A percentile compares a stretch with the other conserved stretches of the same genome.
Conservation (phyloP, 2,888 invertebrate species). For the Choreutis nemorana region DNA sequence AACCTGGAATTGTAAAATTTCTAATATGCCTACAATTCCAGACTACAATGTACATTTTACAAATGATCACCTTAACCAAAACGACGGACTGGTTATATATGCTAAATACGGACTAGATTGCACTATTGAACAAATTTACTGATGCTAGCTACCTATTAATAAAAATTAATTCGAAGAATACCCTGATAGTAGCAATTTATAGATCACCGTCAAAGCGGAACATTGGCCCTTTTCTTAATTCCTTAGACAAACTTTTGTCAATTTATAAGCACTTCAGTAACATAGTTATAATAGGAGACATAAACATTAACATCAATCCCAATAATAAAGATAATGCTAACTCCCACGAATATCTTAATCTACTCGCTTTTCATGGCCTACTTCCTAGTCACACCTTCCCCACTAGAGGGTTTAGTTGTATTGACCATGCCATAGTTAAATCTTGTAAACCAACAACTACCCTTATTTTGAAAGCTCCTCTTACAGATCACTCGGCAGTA, state of each 20-base stretch:
- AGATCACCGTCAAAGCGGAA: conserved; percentile 10
- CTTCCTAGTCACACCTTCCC: conserved; percentile 4
- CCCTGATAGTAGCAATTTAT: conserved; percentile 9
- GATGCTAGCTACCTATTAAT: conserved; percentile 8
- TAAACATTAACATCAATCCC: conserved; percentile 9
- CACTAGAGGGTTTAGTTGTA: conserved; percentile 5
- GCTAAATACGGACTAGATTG: no score
- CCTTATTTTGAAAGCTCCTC: conserved; percentile 4
- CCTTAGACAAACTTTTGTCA: conserved; percentile 8
- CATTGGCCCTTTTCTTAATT: conserved; percentile 6
- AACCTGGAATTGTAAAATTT: no score
- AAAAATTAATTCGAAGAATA: conserved; percentile 4
- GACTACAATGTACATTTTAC: no score
- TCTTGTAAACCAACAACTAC: background rate
- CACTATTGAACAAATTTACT: no score
- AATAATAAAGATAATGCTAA: conserved; percentile 2
- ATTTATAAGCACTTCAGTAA: conserved; percentile 5
- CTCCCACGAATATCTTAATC: conserved; percentile 9
- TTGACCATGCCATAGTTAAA: conserved; percentile 9
- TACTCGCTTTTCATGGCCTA: conserved; percentile 8
- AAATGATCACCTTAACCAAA: no score
- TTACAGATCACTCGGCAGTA: conserved; percentile 9
- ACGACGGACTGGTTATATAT: no score
- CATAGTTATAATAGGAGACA: conserved; percentile 10
- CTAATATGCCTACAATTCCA: no score